A percentile compares a stretch with the other conserved stretches of the same genome.
Conservation (phyloP, 2,113 vertebrate species). For the Megaceryle maxima region DNA sequence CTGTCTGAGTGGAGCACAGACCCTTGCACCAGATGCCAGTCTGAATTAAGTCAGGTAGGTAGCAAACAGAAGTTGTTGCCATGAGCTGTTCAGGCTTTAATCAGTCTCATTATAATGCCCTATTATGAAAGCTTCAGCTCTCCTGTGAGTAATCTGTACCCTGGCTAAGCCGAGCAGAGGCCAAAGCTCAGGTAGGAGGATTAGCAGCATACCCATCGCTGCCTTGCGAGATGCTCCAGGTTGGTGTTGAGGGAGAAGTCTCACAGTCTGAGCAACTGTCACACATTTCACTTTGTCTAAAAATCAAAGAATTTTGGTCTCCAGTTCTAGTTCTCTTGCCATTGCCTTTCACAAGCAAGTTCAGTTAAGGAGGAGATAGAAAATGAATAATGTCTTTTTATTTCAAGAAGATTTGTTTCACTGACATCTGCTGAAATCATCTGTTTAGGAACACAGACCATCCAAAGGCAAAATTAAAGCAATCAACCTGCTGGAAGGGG, state of each 20-base stretch:
- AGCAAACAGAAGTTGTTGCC: not conserved
- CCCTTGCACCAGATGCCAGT: not conserved
- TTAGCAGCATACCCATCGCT: not conserved
- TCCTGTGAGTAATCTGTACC: not conserved
- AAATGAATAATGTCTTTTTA: not conserved
- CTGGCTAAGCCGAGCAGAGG: not conserved
- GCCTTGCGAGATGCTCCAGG: not conserved
- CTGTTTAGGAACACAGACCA: not conserved
- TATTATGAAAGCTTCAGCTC: not conserved
- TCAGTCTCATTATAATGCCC: accelerated
- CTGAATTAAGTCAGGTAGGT: not conserved
- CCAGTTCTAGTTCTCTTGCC: not conserved
- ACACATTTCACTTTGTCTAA: not conserved
- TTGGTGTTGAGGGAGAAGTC: not conserved
- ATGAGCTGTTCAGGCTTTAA: not conserved
- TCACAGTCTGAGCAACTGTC: not conserved
- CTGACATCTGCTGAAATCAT: not conserved
- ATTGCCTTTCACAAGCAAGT: not conserved
- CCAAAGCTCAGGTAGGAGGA: not conserved
- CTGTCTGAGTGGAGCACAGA: not conserved
- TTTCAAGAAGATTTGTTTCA: not conserved
- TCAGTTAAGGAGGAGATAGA: not conserved
- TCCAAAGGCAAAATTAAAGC: not conserved
- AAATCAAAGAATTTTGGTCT: not conserved
- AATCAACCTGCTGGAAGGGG: not conserved